phyloP scores from a whole-genome alignment of 2,113 vertebrate genomes.

The Mesoclemmys tuberculata region DNA sequence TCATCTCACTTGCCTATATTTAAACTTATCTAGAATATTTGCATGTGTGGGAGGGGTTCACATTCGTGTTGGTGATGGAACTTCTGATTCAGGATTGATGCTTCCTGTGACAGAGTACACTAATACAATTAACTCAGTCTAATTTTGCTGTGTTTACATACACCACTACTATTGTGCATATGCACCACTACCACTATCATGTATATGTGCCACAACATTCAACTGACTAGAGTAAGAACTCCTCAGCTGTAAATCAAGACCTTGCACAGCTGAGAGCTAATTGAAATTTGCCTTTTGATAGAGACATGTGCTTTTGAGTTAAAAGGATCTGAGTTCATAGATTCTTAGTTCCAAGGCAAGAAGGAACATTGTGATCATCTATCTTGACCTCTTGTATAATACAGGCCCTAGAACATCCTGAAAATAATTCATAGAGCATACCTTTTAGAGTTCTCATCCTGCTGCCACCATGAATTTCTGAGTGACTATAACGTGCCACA shows the following conservation, averaged over 20 bases:
- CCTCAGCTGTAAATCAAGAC: not conserved
- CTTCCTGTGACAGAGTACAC: not conserved
- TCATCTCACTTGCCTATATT: not conserved
- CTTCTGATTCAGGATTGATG: not conserved
- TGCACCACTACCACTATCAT: not conserved
- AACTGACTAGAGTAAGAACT: not conserved
- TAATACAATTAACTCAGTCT: not conserved
- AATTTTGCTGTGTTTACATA: not conserved
- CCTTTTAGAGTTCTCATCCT: not conserved
- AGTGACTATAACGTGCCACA: not conserved
- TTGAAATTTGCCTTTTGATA: not conserved
- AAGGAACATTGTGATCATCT: not conserved
- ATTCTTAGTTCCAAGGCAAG: not conserved
- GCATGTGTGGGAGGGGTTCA: not conserved
- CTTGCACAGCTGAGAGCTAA: not conserved
- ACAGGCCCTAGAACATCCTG: not conserved
- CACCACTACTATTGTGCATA: not conserved
- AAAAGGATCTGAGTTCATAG: not conserved
- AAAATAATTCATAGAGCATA: not conserved
- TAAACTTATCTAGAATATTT: not conserved
- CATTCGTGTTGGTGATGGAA: fast-evolving
- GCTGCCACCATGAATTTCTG: not conserved
- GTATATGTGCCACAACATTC: not conserved
- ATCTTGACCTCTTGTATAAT: not conserved
- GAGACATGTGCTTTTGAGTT: not conserved